Base-by-base conservation (phyloP, 2,888 invertebrate genomes). In the Xestia ashworthii region DNA sequence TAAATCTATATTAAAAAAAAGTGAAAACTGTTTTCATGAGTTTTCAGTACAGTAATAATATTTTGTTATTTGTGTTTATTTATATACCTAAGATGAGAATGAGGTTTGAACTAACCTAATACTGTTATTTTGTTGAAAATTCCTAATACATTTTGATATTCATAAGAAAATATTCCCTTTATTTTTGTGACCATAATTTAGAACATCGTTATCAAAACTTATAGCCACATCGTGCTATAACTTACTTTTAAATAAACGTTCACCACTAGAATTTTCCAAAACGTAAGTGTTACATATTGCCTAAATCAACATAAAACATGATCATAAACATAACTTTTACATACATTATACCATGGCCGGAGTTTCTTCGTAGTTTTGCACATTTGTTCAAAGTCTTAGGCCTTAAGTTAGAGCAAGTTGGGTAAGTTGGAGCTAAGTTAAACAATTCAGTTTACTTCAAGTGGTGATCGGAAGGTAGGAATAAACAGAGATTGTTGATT, bases 341-440 rank as follows among this genome's bases (percentile, higher is more conserved):
- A 84, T 74, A 87, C 86, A 83, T 87, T 76, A 74, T 74, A 70
- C 73, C 64, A 67, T 74, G 76, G 67, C 73, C 83, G 77, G 82
- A 85, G 84, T 84, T 82, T 83, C 81, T 86, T 79, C 79, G 60
- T 82, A 91, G 85, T 92, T 90, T 87, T 88, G 71, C 89, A 85
- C 90, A 91, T 91, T 91, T 91, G 89, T 89, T 88, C 86, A 88
- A 87, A 84, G 78, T 87, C 64, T 85, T 82, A 84, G 81, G 83
- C 87, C 75, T 74, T 85, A 88, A 89, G 87, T 89, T 82, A 81
- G 55, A 78, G 81, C 80, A 85, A 85, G 84, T 83, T 89, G 19
- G 46, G 50, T 70, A 82, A 81, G 70, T 82, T 85, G 76, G 75
- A 76, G 78, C 71, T 50, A 85, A 86, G 86, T 90, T 85, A 89